Evolutionary conservation across 2,888 invertebrate genomes (phyloP).

Genomic region (Parnassius orleans): DNA sequence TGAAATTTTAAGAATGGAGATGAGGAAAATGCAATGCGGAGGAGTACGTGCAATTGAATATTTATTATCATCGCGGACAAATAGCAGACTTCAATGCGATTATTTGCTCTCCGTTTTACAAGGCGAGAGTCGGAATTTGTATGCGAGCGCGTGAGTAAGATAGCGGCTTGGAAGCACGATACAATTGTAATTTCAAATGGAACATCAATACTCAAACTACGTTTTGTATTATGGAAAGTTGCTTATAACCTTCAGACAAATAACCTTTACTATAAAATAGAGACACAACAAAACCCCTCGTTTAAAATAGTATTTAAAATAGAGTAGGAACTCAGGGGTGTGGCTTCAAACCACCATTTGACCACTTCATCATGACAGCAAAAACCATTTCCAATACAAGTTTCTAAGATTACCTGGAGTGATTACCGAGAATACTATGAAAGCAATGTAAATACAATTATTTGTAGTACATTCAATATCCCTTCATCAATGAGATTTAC

Average conservation of each 20-base stretch:
- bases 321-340: no score
- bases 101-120: slow-evolving; percentile 35
- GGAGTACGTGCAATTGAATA: slow-evolving; percentile 30
- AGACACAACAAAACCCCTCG: background rate
- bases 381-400: no score
- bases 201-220: slow-evolving; percentile 6
- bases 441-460: no score
- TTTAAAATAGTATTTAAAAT: no score
- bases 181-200: slow-evolving; percentile 25
- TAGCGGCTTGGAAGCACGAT: slow-evolving; percentile 24
- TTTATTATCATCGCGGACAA: slow-evolving; percentile 35
- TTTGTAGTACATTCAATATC: no score
- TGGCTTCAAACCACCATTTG: no score
- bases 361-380: no score
- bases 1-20: slow-evolving; percentile 21
- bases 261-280: slow-evolving; percentile 3
- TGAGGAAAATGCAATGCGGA: slow-evolving; percentile 26
- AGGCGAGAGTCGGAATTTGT: slow-evolving; percentile 51
- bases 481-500: no score
- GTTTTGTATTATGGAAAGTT: background rate
- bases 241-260: slow-evolving; percentile 1
- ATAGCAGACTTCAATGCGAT: slow-evolving; percentile 30
- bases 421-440: no score
- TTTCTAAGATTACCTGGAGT: no score
- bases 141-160: slow-evolving; percentile 34